phyloP scores from a whole-genome alignment of 2,113 vertebrate genomes.

The Pelecanus crispus region DNA sequence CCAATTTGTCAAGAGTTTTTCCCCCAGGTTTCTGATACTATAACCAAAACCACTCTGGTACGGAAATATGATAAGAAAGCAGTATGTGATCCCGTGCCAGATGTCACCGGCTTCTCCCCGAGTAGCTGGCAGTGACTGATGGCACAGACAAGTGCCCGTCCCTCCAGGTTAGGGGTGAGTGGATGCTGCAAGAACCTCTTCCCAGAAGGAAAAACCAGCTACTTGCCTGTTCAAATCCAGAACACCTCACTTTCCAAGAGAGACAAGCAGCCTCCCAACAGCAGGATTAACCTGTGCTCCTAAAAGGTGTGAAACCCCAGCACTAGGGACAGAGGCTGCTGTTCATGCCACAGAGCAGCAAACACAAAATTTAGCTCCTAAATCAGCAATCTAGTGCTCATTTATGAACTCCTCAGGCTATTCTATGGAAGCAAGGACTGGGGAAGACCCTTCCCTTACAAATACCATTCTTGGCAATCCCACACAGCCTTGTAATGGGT shows the following conservation, averaged over 20 bases:
- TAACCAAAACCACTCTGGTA: background rate
- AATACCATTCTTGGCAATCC: background rate
- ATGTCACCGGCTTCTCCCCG: background rate
- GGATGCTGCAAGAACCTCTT: background rate
- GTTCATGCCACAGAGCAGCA: background rate
- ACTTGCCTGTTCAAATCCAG: background rate
- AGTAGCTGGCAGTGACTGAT: background rate
- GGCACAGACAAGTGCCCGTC: background rate
- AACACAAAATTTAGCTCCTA: background rate
- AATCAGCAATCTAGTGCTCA: background rate
- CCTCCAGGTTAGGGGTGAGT: background rate
- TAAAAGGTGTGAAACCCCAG: background rate
- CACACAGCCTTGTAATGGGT: fast-evolving
- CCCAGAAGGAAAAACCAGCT: background rate
- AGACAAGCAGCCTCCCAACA: background rate
- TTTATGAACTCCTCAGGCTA: background rate
- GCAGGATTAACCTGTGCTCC: background rate
- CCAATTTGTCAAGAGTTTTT: background rate
- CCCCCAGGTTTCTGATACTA: background rate
- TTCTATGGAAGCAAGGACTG: background rate
- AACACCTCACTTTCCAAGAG: background rate
- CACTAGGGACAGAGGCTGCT: background rate
- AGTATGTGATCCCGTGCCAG: background rate
- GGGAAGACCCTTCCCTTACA: background rate
- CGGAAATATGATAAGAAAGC: background rate